A percentile compares a stretch with the other conserved stretches of the same genome.
phyloP scores from a whole-genome alignment of 2,888 invertebrate species.

The Fissipunctia ypsillon region DNA sequence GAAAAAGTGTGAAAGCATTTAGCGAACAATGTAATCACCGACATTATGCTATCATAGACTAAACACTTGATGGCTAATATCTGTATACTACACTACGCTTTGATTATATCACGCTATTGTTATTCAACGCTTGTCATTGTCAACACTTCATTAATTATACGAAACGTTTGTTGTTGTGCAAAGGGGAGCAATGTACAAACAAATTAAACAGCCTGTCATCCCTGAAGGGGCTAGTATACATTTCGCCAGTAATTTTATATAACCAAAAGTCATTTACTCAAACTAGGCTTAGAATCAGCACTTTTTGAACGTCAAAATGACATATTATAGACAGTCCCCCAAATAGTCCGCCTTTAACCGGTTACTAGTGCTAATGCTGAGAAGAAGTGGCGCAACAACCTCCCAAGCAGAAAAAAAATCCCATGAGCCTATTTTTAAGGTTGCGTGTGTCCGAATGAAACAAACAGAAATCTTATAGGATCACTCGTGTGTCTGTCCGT shows the following conservation, averaged over 20 bases:
- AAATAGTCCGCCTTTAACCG: background rate
- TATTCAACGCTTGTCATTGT: slow-evolving; percentile 36
- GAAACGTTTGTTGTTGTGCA: slow-evolving; percentile 11
- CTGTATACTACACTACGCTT: background rate
- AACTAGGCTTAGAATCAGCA: background rate
- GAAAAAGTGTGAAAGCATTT: slow-evolving; percentile 39
- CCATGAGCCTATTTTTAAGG: too few species aligned
- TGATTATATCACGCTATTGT: slow-evolving; percentile 31
- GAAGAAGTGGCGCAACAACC: background rate
- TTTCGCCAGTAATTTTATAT: background rate
- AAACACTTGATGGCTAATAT: slow-evolving; percentile 25
- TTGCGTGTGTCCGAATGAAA: too few species aligned
- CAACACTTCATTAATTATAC: slow-evolving; percentile 36
- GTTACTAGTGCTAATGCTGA: background rate
- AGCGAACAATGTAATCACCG: slow-evolving; percentile 21
- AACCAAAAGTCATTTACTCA: background rate
- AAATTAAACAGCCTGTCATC: slow-evolving; percentile 2
- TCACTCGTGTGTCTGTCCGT: too few species aligned
- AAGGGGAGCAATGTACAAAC: slow-evolving; percentile 4
- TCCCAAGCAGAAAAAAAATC: too few species aligned
- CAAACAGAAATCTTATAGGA: too few species aligned
- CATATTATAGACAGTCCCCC: background rate
- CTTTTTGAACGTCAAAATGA: background rate
- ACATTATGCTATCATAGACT: slow-evolving; percentile 18
- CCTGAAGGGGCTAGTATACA: background rate